phyloP scores from a whole-genome alignment of 2,888 invertebrate genomes.

The Melanotus villosus region DNA sequence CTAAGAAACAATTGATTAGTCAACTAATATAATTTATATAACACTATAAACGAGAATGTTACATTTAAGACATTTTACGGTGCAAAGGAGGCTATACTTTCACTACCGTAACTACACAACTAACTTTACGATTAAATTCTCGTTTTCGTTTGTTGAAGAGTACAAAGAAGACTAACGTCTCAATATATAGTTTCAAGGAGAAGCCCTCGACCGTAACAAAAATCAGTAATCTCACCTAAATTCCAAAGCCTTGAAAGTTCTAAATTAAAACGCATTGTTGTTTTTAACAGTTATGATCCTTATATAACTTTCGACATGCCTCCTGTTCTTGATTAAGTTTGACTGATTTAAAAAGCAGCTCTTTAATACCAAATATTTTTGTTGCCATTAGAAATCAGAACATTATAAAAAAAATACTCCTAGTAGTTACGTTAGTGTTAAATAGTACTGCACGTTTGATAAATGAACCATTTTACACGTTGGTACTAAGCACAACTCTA shows the following conservation, averaged over 20 bases:
- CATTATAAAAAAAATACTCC: no score
- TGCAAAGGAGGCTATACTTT: constrained; percentile 24
- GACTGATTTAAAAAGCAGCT: not conserved
- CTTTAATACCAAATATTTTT: not conserved
- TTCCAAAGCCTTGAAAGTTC: constrained; percentile 33
- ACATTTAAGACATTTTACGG: constrained; percentile 30
- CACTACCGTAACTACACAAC: constrained; percentile 18
- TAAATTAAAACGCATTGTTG: constrained; percentile 34
- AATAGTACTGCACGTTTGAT: no score
- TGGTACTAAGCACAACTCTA: no score
- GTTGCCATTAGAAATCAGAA: no score
- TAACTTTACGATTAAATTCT: constrained; percentile 5
- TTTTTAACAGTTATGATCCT: constrained; percentile 11
- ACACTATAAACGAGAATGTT: constrained; percentile 27
- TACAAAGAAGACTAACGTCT: constrained; percentile 14
- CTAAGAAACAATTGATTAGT: constrained; percentile 29
- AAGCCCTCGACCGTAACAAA: constrained; percentile 30
- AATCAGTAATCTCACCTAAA: constrained; percentile 37
- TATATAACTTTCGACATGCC: constrained; percentile 30
- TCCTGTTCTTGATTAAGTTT: not conserved
- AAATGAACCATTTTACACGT: no score
- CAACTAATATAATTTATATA: constrained; percentile 30
- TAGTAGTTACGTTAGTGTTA: no score
- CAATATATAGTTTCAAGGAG: constrained; percentile 26
- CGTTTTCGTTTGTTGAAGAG: constrained; percentile 10